Evolutionary conservation across 1,140 invertebrate genomes (phyloP).

Genomic region (Drosophila punjabiensis): DNA sequence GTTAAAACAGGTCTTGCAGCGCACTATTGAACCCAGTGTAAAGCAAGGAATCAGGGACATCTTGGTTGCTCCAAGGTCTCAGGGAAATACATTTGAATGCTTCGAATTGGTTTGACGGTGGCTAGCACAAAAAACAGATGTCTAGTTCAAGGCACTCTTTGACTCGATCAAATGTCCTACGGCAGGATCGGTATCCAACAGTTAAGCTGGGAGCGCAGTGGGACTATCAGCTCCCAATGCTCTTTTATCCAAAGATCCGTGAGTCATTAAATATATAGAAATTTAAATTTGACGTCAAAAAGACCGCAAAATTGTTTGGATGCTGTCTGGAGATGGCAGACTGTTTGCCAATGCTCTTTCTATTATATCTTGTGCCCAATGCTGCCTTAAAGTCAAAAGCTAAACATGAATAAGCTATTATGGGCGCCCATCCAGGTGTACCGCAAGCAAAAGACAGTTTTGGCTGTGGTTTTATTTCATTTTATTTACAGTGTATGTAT

Average conservation of each 20-base stretch:
- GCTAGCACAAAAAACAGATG: neutral
- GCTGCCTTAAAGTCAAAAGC: neutral
- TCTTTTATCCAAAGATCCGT: too few relatives aligned
- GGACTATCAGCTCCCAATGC: too few relatives aligned
- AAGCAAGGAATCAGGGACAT: conserved; percentile 35
- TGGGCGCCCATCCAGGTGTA: neutral
- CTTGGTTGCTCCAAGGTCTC: neutral
- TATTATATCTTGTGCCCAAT: neutral
- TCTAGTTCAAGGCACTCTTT: conserved; percentile 15
- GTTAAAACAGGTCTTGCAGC: conserved; percentile 54
- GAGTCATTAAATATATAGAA: too few relatives aligned
- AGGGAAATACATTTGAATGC: neutral
- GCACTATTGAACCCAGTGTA: conserved; percentile 27
- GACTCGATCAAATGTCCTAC: neutral
- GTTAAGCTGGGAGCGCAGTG: too few relatives aligned
- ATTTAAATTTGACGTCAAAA: too few relatives aligned
- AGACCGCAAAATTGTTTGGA: too few relatives aligned
- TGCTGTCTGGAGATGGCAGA: too few relatives aligned
- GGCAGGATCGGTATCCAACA: neutral
- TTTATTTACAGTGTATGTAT: conserved; percentile 84
- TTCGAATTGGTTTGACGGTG: neutral
- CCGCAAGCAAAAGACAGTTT: neutral
- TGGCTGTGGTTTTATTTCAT: conserved; percentile 70
- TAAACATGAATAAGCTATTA: neutral
- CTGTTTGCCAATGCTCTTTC: too few relatives aligned